Conservation (phyloP, 2,113 vertebrate species). For the Ivindomyrus marchei region DNA sequence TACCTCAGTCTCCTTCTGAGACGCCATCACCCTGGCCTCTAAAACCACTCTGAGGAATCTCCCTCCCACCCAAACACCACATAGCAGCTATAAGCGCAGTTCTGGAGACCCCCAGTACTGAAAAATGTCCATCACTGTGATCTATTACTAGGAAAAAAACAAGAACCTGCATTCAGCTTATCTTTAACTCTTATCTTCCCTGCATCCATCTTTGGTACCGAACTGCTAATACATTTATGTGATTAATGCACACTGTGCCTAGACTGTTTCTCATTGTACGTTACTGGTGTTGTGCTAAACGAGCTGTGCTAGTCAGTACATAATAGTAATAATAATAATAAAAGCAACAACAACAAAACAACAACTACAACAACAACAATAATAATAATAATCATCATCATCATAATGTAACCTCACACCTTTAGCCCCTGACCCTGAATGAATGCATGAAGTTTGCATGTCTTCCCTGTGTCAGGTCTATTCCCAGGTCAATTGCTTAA, state of each 20-base stretch:
- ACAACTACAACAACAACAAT: background rate
- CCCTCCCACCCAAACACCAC: background rate
- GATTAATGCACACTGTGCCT: background rate
- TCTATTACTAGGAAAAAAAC: background rate
- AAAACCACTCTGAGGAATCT: background rate
- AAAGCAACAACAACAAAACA: too few relatives aligned
- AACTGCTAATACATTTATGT: background rate
- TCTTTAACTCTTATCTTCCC: background rate
- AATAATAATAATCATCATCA: background rate
- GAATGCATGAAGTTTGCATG: background rate
- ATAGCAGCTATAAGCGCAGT: background rate
- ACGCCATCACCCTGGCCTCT: background rate
- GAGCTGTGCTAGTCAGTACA: background rate
- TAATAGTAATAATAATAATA: background rate
- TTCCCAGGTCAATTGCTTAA: background rate
- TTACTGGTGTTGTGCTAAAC: too few relatives aligned
- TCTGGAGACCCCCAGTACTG: background rate
- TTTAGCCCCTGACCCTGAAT: background rate
- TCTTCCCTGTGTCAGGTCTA: background rate
- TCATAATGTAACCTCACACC: background rate
- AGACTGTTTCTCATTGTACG: background rate
- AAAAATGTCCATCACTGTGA: background rate
- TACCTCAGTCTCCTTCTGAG: background rate
- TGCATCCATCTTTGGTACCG: background rate
- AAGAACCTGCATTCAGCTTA: background rate